Base-by-base conservation (phyloP, 2,888 invertebrate species). In the Panorpa germanica region DNA sequence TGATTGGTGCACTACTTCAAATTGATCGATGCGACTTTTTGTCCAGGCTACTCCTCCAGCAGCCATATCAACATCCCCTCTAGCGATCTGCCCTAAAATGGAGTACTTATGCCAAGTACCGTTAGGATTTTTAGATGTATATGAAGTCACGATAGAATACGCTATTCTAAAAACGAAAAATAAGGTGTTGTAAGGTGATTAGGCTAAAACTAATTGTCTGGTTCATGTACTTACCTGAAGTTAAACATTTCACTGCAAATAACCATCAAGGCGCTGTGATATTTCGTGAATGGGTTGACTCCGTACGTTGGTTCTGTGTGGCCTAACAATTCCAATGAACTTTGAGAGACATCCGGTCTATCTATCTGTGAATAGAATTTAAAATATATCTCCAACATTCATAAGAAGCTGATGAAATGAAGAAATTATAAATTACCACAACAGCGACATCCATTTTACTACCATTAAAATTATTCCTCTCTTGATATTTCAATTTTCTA, bases 21-120 rank as follows among this genome's bases (percentile, higher is more conserved):
- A 48, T 25, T 48, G 47, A 2, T 45, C 44, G 33, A 49, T 46
- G 4, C 52, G 43, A 41, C 48, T 52, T 3, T 48, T 42, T n/a
- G 48, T 43, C 39, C 45, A 47, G 9, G 50, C 48, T n/a, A 41
- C 40, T n/a, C 48, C 49, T 3, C 51, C 45, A 3, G 49, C 48
- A 2, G 45, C 49, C 36, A 53, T 43, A 34, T 53, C 52, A 3
- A 45, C 51, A 34, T 53, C 52, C 34, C 50, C 47, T 6, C 52
- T 41, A 35, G n/a, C n/a, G n/a, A n/a, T n/a, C n/a, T n/a, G n/a
- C n/a, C n/a, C n/a, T n/a, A n/a, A n/a, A n/a, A n/a, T n/a, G n/a
- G n/a, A n/a, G n/a, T n/a, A n/a, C n/a, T n/a, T n/a, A n/a, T n/a
- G n/a, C n/a, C n/a, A n/a, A n/a, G n/a, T n/a, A n/a, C n/a, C n/a